A percentile compares a stretch with the other conserved stretches of the same genome.
Conservation (phyloP, 2,888 invertebrate species). For the Brachypalpus laphriformis region DNA sequence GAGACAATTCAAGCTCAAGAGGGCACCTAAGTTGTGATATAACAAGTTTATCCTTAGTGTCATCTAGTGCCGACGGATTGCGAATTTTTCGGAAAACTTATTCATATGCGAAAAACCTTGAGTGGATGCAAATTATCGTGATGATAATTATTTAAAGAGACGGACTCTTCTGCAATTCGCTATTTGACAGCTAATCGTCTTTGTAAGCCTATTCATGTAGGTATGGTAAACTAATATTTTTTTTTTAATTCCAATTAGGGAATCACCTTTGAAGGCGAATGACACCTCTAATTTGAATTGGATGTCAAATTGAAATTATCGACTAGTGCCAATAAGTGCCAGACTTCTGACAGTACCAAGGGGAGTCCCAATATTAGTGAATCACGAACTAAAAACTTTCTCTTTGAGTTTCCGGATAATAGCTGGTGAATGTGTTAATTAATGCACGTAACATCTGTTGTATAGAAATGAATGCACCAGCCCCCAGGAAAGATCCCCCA, state of each 20-base stretch:
- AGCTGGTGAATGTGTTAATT: not conserved
- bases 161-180: not conserved
- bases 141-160: slow-evolving; percentile 17
- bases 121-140: slow-evolving; percentile 21
- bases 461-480: not conserved
- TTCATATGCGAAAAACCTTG: not conserved
- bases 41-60: not conserved
- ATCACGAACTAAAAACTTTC: not conserved
- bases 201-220: not conserved
- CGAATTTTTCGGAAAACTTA: not conserved
- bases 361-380: not conserved
- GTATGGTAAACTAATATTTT: not conserved
- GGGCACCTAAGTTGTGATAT: not conserved
- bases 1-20: not conserved
- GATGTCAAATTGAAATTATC: slow-evolving; percentile 15
- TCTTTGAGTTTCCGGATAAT: not conserved
- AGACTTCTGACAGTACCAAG: not conserved
- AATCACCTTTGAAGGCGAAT: slow-evolving; percentile 5
- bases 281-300: slow-evolving; percentile 3
- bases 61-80: not conserved
- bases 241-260: slow-evolving; percentile 2
- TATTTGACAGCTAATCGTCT: not conserved
- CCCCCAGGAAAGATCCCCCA: slow-evolving; percentile 11
- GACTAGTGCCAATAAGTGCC: not conserved
- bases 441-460: not conserved